Conservation (phyloP, 2,888 invertebrate species). For the Gymnosoma rotundatum region DNA sequence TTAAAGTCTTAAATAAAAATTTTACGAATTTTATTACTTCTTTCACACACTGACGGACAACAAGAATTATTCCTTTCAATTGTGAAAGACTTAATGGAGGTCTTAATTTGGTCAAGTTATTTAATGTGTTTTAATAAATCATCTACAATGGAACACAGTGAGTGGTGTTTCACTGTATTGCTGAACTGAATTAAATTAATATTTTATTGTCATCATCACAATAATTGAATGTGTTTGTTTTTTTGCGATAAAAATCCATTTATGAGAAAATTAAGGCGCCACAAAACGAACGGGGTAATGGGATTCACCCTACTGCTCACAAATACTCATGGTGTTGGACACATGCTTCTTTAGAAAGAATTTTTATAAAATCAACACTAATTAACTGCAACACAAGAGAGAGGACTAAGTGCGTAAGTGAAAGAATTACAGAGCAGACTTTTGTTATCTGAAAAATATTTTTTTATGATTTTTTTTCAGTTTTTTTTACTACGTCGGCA, state of each 20-base stretch:
- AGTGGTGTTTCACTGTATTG: neutral
- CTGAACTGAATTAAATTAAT: conserved; percentile 45
- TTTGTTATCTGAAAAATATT: conserved; percentile 53
- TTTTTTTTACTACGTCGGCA: conserved; percentile 60
- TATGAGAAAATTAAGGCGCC: conserved; percentile 22
- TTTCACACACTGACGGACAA: too few relatives aligned
- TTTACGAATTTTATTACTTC: too few relatives aligned
- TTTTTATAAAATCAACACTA: neutral
- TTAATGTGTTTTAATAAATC: conserved; percentile 41
- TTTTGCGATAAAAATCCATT: conserved; percentile 21
- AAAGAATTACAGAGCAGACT: neutral
- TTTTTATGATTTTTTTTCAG: neutral
- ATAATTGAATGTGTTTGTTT: conserved; percentile 36
- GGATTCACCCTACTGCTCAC: neutral
- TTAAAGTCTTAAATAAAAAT: too few relatives aligned
- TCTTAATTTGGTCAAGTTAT: conserved; percentile 42
- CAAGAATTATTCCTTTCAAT: conserved; percentile 12
- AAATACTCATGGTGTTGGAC: neutral
- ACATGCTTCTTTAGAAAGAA: neutral
- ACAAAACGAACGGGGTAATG: neutral
- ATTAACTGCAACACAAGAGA: neutral
- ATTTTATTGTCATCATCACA: conserved; percentile 37
- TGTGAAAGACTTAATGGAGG: conserved; percentile 41
- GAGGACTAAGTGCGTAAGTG: neutral
- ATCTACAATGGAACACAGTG: conserved; percentile 21